phyloP scores from a whole-genome alignment of 2,888 invertebrate species.

The Epinotia demarniana region DNA sequence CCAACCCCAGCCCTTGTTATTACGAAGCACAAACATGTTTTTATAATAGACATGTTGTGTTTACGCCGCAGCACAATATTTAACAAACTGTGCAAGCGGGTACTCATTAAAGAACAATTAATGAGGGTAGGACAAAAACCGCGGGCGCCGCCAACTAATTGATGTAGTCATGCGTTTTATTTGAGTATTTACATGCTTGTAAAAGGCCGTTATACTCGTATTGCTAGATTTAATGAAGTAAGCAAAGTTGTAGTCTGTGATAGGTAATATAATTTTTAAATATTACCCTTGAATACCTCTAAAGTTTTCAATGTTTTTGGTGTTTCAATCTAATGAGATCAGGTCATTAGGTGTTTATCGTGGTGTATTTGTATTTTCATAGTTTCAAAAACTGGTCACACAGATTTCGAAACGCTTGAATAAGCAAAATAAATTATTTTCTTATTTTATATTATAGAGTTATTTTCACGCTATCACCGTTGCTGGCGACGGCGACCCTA shows the following conservation, averaged over 20 bases:
- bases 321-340: too few species aligned
- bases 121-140: constrained; percentile 62
- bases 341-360: too few species aligned
- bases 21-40: background rate
- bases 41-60: constrained; percentile 24
- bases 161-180: constrained; percentile 58
- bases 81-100: constrained; percentile 45
- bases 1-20: constrained; percentile 3
- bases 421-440: too few species aligned
- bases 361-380: too few species aligned
- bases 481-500: too few species aligned
- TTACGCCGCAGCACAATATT: constrained; percentile 25
- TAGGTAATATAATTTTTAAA: background rate
- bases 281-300: too few species aligned
- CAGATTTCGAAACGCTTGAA: too few species aligned
- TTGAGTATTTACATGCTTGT: constrained; percentile 44
- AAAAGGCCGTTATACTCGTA: constrained; percentile 22
- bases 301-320: too few species aligned
- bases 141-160: constrained; percentile 54
- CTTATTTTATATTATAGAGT: too few species aligned
- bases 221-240: constrained; percentile 7
- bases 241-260: background rate
- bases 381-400: too few species aligned
- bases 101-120: constrained; percentile 67
- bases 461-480: too few species aligned